Conservation (phyloP, 1,140 invertebrate genomes). For the Drosophila subpulchrella region DNA sequence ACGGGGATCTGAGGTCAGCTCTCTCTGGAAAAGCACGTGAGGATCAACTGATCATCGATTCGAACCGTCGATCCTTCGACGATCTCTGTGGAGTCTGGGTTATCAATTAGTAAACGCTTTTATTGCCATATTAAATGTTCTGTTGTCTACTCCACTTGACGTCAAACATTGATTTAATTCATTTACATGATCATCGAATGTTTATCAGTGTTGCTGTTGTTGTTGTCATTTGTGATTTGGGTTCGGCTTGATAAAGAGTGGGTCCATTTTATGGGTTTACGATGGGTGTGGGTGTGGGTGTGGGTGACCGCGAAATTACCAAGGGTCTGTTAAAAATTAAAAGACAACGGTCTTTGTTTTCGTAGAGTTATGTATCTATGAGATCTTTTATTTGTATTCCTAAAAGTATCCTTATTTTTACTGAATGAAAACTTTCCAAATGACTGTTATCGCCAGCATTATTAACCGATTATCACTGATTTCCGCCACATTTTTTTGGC, state of each 20-base stretch:
- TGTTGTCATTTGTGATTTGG: conserved; percentile 23
- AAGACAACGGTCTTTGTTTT: neutral
- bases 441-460: neutral
- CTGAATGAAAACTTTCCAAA: neutral
- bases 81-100: conserved; percentile 17
- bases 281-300: neutral
- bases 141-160: conserved; percentile 74
- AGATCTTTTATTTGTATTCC: neutral
- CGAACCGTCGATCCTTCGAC: conserved; percentile 14
- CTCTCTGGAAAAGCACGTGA: conserved; percentile 3
- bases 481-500: conserved; percentile 29
- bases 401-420: neutral
- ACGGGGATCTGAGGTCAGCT: neutral
- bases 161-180: conserved; percentile 55
- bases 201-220: conserved; percentile 20
- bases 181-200: conserved; percentile 74
- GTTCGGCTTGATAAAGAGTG: conserved; percentile 38
- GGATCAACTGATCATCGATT: neutral
- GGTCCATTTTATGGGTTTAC: conserved; percentile 33
- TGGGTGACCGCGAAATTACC: conserved; percentile 20
- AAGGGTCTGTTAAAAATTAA: neutral
- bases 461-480: neutral
- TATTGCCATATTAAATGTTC: conserved; percentile 76
- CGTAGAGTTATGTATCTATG: no score
- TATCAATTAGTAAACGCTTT: conserved; percentile 67